Base-by-base conservation (phyloP, 1,140 invertebrate species). In the Drosophila erecta region DNA sequence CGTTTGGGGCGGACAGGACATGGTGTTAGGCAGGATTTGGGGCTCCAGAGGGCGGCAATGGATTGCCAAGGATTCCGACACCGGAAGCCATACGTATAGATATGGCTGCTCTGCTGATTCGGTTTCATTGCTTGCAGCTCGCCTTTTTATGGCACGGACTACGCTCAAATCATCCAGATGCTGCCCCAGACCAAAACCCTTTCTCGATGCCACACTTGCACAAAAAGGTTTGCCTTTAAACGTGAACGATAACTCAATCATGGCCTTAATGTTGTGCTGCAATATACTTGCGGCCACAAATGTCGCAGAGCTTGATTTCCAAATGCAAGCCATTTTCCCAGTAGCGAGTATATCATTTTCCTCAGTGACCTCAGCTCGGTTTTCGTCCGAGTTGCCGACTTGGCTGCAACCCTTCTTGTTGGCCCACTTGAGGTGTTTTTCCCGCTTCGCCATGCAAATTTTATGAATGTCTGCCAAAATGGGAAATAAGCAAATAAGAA, bases 381-480 rank as follows among this genome's bases (percentile, higher is more conserved):
- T 30, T 61, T 37, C 51, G n/a, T 54, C n/a, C n/a, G n/a, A n/a
- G n/a, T 54, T 24, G 27, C 53, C 53, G 24, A 17, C 35, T 20
- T 20, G 51, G 10, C 15, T 24, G 35, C 51, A 15, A 61, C 57
- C 41, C 57, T 30, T 65, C 33, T 10, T 47, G 58, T 65, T 62
- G 58, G 30, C 14, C 22, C 64, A 64, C 58, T 49, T 65, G 59
- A 65, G 62, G 62, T 65, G 62, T 5, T 46, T 17, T 38, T 12
- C 8, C 22, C 20, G 22, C 6, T 3, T 24, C 24, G 14, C 15
- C 62, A 47, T 40, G n/a, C 35, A 65, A 33, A 66, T 70, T 70
- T 70, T 70, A 70, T 70, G 64, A 70, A 70, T 70, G 57, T 70
- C 41, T 70, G 64, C 51, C 64, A 70, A 56, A 69, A 56, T 56